phyloP scores from a whole-genome alignment of 2,888 invertebrate species.

The Timema cristinae region DNA sequence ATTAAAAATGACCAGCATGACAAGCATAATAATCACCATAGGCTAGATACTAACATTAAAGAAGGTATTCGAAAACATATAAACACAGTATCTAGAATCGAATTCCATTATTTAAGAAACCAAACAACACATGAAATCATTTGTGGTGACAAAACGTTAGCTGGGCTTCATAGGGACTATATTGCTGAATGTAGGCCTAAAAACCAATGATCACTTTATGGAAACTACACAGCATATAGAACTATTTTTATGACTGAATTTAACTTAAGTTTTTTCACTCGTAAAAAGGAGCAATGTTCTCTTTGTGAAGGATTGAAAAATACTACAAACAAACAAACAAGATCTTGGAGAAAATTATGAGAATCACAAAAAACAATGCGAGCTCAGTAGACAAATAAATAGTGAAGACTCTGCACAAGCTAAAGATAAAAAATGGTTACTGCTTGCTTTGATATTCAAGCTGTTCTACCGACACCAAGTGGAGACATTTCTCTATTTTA shows the following conservation, averaged over 20 bases:
- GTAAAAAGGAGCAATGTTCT: constrained; percentile 14
- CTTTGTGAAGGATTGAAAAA: constrained; percentile 11
- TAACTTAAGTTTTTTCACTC: constrained; percentile 13
- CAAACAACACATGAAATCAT: constrained; percentile 34
- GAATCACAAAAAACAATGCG: constrained; percentile 18
- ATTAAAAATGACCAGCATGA: constrained; percentile 30
- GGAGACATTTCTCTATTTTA: constrained; percentile 12
- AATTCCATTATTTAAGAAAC: constrained; percentile 35
- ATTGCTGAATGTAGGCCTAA: constrained; percentile 31
- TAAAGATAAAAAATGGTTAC: constrained; percentile 13
- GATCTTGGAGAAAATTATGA: constrained; percentile 9
- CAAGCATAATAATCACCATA: constrained; percentile 31
- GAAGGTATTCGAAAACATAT: constrained; percentile 33
- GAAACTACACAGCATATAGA: constrained; percentile 14
- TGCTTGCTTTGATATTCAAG: constrained; percentile 17
- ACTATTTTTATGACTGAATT: constrained; percentile 18
- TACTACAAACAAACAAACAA: constrained; percentile 9
- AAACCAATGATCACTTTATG: not conserved
- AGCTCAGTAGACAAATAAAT: constrained; percentile 15
- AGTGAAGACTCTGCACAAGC: constrained; percentile 2
- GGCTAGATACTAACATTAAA: constrained; percentile 21
- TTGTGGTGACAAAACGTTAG: constrained; percentile 36
- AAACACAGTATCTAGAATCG: constrained; percentile 35
- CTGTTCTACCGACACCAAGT: constrained; percentile 2
- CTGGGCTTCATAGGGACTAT: constrained; percentile 14